Evolutionary conservation across 2,888 invertebrate species (phyloP), one percentile per base, ranked within the genome.

Genomic region (Polydrusus cervinus): DNA sequence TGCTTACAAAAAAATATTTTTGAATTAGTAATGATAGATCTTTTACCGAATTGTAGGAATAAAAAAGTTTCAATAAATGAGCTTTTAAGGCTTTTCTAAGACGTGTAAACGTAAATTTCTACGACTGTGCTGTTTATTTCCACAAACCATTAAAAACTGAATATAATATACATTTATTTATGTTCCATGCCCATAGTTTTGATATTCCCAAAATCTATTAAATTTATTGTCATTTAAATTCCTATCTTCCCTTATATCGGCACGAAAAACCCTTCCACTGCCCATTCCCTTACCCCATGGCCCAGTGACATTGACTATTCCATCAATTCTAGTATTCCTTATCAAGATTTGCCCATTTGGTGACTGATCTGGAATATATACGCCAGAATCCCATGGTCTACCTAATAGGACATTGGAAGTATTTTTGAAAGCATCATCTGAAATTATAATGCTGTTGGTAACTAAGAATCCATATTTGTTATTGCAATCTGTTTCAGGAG

Each of bases 291-390:
- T 6, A n/a, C n/a, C 64, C 47, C 47, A 64, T 8, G 64, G 64
- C 13, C 13, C 64, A n/a, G 47, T 47, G 5, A 16, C 13, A 47
- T 64, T 47, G n/a, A 64, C 9, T 10, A 64, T 47, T 11, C 1
- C 30, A 7, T 62, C 62, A 47, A 62, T 62, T 47, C 20, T 20
- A 47, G 14, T 47, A 14, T 60, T 47, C 9, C 60, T 43, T 30
- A 69, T 69, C 13, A 69, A 25, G 14, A 69, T 43, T 34, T 69
- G 60, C 5, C 60, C 69, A 69, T 69, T 69, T 11, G 69, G 60
- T 16, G 69, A 69, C 9, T 57, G 60, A 1, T 34, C 49, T 5
- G 69, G 60, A 43, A 60, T 30, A 20, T 47, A 64, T n/a, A 38
- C 47, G 6, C 8, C 2, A 1, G 57, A 30, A 45, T 68, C 68